A percentile compares a stretch with the other conserved stretches of the same genome.
phyloP scores from a whole-genome alignment of 37 sponge, comb jelly and placozoan species.

The Halisarca cf. caerulea region DNA sequence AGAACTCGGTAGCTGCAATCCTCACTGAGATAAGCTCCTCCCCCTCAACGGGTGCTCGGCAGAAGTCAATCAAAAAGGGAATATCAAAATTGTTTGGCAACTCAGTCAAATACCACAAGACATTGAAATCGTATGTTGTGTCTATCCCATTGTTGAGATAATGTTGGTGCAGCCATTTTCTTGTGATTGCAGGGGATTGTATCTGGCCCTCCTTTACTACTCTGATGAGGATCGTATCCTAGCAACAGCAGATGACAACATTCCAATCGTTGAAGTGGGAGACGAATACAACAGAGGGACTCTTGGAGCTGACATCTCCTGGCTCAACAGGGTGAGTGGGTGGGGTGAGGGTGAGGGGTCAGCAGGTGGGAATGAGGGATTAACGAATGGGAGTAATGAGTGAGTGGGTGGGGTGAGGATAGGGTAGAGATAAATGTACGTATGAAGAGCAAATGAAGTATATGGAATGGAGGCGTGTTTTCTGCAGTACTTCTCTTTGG shows the following conservation, averaged over 20 bases:
- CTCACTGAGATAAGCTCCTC: conserved; percentile 13
- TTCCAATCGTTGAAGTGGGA: conserved; percentile 76
- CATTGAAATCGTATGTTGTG: conserved; percentile 60
- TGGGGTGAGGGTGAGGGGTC: not conserved
- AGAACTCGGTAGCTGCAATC: not conserved
- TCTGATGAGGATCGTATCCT: conserved; percentile 59
- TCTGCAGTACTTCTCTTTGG: no score
- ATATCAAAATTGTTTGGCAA: conserved; percentile 57
- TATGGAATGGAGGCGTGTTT: no score
- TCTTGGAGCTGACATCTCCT: conserved; percentile 68
- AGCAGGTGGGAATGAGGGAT: not conserved
- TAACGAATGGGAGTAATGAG: no score
- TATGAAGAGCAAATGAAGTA: no score
- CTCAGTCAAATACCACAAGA: conserved; percentile 53
- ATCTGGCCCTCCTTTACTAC: conserved; percentile 57
- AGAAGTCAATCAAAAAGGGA: conserved; percentile 46
- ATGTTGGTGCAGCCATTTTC: not conserved
- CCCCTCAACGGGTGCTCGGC: not conserved
- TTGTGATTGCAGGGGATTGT: conserved; percentile 71
- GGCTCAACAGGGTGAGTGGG: conserved; percentile 68
- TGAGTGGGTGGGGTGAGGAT: no score
- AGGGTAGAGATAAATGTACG: no score
- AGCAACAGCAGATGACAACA: conserved; percentile 67
- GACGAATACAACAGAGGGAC: conserved; percentile 51
- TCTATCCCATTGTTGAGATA: no score